Percentiles rank a stretch among this genome's conserved stretches.
phyloP scores from a whole-genome alignment of 2,888 invertebrate species.

The Lasioglossum lativentre region DNA sequence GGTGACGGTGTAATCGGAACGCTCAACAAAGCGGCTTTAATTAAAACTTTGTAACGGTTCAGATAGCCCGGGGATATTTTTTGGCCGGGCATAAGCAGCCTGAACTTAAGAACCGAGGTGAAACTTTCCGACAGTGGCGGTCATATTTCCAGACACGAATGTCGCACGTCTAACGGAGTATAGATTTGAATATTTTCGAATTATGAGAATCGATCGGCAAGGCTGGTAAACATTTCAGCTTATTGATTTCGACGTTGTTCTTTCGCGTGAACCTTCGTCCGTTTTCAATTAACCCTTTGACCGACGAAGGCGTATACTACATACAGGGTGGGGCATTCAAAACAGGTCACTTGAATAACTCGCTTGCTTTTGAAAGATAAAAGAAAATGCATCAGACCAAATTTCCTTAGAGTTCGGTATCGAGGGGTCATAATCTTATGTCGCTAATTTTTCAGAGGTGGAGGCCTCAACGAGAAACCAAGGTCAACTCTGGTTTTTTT shows the following conservation, averaged over 20 bases:
- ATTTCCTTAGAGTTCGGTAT: too few relatives aligned
- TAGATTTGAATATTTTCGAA: background rate
- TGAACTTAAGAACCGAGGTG: slow-evolving; percentile 12
- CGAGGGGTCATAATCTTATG: too few relatives aligned
- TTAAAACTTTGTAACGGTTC: slow-evolving; percentile 65
- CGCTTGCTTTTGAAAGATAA: too few relatives aligned
- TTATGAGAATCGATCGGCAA: background rate
- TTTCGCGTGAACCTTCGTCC: background rate
- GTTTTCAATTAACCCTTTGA: background rate
- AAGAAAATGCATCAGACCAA: too few relatives aligned
- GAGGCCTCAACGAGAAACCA: too few relatives aligned
- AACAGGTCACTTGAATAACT: too few relatives aligned
- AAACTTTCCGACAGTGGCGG: slow-evolving; percentile 13
- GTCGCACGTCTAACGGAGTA: slow-evolving; percentile 26
- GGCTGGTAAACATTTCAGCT: background rate
- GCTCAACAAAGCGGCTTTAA: slow-evolving; percentile 64
- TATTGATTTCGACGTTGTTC: background rate
- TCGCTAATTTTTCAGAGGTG: too few relatives aligned
- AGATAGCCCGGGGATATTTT: slow-evolving; percentile 58
- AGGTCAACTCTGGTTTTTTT: too few relatives aligned
- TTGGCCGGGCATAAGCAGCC: slow-evolving; percentile 32
- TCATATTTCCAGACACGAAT: slow-evolving; percentile 40
- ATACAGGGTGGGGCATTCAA: too few relatives aligned
- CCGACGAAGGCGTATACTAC: too few relatives aligned
- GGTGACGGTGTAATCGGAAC: slow-evolving; percentile 34